phyloP scores from a whole-genome alignment of 2,888 invertebrate species.

The Mystacides longicornis region DNA sequence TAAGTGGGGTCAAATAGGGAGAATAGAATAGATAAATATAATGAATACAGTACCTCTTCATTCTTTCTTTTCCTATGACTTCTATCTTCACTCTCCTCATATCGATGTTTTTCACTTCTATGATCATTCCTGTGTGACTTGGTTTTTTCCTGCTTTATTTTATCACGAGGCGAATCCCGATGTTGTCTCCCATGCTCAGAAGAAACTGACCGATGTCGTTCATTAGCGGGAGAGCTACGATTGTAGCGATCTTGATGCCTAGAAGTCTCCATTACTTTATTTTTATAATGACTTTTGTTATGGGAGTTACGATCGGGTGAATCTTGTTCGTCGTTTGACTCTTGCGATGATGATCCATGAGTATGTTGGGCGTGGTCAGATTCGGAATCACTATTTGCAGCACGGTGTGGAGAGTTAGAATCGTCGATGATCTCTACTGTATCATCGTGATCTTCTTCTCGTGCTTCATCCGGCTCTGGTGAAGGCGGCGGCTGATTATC shows the following conservation, averaged over 20 bases:
- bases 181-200: background rate
- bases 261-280: background rate
- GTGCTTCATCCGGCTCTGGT: background rate
- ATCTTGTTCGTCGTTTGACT: background rate
- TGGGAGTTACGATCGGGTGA: constrained; percentile 3
- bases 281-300: background rate
- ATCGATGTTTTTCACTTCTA: background rate
- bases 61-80: constrained; percentile 22
- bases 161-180: background rate
- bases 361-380: background rate
- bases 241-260: background rate
- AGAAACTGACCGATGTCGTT: background rate
- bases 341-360: too few relatives aligned
- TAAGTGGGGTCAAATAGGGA: too few relatives aligned
- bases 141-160: constrained; percentile 2
- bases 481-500: constrained; percentile 5
- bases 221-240: background rate
- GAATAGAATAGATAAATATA: too few relatives aligned
- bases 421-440: background rate
- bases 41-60: constrained; percentile 20
- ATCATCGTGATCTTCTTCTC: background rate
- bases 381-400: background rate
- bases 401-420: background rate
- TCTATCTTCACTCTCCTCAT: constrained; percentile 14
- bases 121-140: constrained; percentile 2